Conservation (phyloP, 2,888 invertebrate genomes). For the Colostygia pectinataria region DNA sequence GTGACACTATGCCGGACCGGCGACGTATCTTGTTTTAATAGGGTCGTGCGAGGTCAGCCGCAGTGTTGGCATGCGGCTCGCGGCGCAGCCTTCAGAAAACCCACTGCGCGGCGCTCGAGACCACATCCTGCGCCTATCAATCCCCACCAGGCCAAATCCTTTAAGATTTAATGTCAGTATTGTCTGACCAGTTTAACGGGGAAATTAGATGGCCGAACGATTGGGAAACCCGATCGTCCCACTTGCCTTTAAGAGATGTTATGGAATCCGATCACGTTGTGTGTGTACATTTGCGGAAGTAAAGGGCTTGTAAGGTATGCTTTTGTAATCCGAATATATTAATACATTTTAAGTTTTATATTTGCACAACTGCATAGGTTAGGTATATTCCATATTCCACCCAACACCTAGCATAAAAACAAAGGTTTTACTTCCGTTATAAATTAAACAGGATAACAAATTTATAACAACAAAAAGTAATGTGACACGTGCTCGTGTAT, state of each 20-base stretch:
- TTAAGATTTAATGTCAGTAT: conserved; percentile 63
- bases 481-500: too few relatives aligned
- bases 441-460: too few relatives aligned
- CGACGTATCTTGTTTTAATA: conserved; percentile 78
- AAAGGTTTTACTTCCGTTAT: too few relatives aligned
- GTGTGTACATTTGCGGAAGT: conserved; percentile 39
- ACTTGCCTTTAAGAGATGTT: conserved; percentile 36
- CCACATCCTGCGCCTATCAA: conserved; percentile 66
- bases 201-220: conserved; percentile 50
- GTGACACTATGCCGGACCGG: conserved; percentile 64
- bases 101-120: conserved; percentile 71
- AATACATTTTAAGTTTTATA: conserved; percentile 4
- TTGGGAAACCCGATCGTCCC: conserved; percentile 69
- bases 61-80: conserved; percentile 81
- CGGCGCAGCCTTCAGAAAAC: conserved; percentile 82
- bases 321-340: conserved; percentile 15
- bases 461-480: too few relatives aligned
- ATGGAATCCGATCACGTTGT: conserved; percentile 41
- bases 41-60: conserved; percentile 73
- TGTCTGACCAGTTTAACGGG: conserved; percentile 54
- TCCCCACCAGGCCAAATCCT: conserved; percentile 62
- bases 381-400: too few relatives aligned
- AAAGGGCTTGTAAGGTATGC: conserved; percentile 27
- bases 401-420: too few relatives aligned
- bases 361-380: conserved; percentile 8